Percentiles rank a stretch among this genome's conserved stretches.
phyloP scores from a whole-genome alignment of 1,140 invertebrate species.

The Drosophila setifemur region DNA sequence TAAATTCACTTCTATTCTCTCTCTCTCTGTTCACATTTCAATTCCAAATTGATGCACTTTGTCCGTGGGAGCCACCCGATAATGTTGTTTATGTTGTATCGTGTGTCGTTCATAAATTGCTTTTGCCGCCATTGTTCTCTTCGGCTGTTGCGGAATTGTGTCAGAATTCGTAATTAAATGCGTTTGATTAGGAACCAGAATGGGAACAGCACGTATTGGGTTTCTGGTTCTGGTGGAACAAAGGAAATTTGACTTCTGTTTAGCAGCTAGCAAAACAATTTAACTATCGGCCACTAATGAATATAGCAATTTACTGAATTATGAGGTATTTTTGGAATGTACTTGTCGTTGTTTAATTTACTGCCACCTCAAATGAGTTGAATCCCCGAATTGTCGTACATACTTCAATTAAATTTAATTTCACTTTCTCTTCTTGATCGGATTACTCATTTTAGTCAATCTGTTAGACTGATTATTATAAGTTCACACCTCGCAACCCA shows the following conservation, averaged over 20 bases:
- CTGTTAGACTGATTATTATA: neutral
- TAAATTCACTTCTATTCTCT: slow-evolving; percentile 54
- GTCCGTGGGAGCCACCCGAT: slow-evolving; percentile 22
- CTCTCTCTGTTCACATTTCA: too few species aligned
- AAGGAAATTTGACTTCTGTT: neutral
- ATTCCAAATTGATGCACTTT: slow-evolving; percentile 36
- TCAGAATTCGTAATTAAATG: slow-evolving; percentile 23
- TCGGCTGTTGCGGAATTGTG: slow-evolving; percentile 23
- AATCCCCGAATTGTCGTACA: too few species aligned
- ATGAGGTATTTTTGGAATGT: too few species aligned
- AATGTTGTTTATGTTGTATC: slow-evolving; percentile 29
- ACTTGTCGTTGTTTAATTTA: too few species aligned
- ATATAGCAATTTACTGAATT: too few species aligned
- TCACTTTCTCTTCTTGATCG: neutral
- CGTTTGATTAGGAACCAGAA: slow-evolving; percentile 9
- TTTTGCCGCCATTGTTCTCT: slow-evolving; percentile 20
- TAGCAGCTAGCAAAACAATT: too few species aligned
- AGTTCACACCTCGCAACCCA: slow-evolving; percentile 4
- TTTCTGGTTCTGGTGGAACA: slow-evolving; percentile 5
- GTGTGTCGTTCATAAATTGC: slow-evolving; percentile 39
- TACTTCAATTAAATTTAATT: slow-evolving; percentile 13
- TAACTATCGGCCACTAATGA: too few species aligned
- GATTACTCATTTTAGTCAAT: slow-evolving; percentile 11
- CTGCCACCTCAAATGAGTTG: too few species aligned
- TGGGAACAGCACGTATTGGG: slow-evolving; percentile 1